Base-by-base conservation (phyloP, 2,888 invertebrate genomes). In the Stenurella melanura region DNA sequence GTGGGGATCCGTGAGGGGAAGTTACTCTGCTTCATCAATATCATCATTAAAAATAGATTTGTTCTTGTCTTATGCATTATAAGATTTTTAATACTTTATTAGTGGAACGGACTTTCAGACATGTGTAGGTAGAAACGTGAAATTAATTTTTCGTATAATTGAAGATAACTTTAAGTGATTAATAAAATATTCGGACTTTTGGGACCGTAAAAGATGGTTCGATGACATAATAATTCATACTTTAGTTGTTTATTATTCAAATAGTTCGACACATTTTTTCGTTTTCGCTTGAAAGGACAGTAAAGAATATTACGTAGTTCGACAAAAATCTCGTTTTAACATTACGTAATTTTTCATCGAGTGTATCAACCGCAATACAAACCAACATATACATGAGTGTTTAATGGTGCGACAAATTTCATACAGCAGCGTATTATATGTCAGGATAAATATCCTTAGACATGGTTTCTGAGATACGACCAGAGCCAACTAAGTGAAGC, bases 361-460 rank as follows among this genome's bases (percentile, higher is more conserved):
- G 80, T 78, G 79, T 80, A 82, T 81, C 81, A 84, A 83, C 81
- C 81, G 82, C 82, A 80, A 81, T 81, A 82, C 82, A 82, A 83
- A 83, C 81, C 80, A 83, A 86, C 85, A 86, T 87, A 86, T 84
- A 87, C 86, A 87, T 84, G 86, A 86, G 84, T 87, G 88, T 86
- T 89, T 88, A 89, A 89, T 89, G 89, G 88, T 79, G 87, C 88
- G 89, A 88, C 89, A 89, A 89, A 89, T 89, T 89, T 89, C 88
- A 88, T 88, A 88, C 88, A 86, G 87, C 88, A 86, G 87, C 87
- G 86, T 88, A 88, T 88, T 87, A 87, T 88, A 87, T 84, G 88
- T 87, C 87, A 83, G 87, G 87, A 88, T 88, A 88, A 88, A 88
- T 89, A 87, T 87, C 87, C 85, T 83, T 81, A 86, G 86, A 86